Conservation (phyloP, 2,797 vertebrate species). For the Ceryle rudis region DNA sequence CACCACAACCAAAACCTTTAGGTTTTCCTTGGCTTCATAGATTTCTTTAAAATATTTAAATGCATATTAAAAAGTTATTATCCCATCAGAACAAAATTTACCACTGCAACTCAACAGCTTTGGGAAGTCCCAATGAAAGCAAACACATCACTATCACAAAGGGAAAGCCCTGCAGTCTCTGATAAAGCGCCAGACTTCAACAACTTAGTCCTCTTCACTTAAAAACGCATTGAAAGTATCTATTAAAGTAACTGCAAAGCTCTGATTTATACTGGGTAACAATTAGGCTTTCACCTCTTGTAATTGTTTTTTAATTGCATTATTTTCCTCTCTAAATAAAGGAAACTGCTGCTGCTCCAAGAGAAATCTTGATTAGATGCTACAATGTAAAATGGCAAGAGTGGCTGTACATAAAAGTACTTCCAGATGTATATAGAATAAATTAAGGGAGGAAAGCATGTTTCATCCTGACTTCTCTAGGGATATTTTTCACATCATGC, state of each 20-base stretch:
- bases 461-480: not conserved
- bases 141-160: not conserved
- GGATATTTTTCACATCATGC: not conserved
- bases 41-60: not conserved
- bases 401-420: not conserved
- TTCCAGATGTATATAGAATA: not conserved
- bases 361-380: not conserved
- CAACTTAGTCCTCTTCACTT: not conserved
- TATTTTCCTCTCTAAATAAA: not conserved
- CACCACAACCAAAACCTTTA: too few species aligned
- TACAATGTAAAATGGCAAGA: not conserved
- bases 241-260: not conserved
- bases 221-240: not conserved
- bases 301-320: not conserved
- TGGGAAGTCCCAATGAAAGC: not conserved
- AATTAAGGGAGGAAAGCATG: not conserved
- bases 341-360: not conserved
- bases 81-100: not conserved
- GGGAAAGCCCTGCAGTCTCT: not conserved
- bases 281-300: constrained; percentile 9
- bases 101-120: not conserved
- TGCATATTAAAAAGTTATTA: not conserved
- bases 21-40: not conserved
- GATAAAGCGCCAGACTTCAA: not conserved
- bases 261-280: not conserved